Conservation (phyloP, 2,888 invertebrate species). For the Drosophila neonasuta region DNA sequence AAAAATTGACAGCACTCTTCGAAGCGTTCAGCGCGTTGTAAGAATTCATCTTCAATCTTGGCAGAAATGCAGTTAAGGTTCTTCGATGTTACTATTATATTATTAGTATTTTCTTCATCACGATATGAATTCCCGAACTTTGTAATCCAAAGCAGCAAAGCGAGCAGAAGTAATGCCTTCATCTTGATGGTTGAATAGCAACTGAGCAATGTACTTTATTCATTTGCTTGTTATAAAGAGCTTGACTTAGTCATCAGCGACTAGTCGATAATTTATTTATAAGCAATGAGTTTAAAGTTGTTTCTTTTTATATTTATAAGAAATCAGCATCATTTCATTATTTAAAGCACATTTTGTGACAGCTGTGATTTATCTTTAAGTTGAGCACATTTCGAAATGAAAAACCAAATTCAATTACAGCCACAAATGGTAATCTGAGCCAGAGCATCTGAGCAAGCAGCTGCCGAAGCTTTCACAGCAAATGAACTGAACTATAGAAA, state of each 20-base stretch:
- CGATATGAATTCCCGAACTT: background rate
- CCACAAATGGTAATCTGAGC: constrained; percentile 53
- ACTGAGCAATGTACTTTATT: constrained; percentile 1
- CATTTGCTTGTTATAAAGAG: background rate
- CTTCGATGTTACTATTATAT: background rate
- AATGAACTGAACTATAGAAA: background rate
- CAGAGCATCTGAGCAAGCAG: constrained; percentile 14
- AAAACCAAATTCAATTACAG: constrained; percentile 61
- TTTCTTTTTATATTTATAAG: background rate
- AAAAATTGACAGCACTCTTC: background rate
- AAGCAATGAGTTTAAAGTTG: background rate
- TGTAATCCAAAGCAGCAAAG: constrained; percentile 1
- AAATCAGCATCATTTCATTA: background rate
- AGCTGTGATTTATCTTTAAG: background rate
- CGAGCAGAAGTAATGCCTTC: background rate
- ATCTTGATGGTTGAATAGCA: background rate
- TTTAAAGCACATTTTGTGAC: background rate
- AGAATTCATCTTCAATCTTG: background rate
- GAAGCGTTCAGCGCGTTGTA: background rate
- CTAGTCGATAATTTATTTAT: background rate
- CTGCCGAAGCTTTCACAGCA: constrained; percentile 12
- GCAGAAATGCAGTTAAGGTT: background rate
- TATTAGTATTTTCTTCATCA: background rate
- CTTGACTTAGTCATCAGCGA: background rate
- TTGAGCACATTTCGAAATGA: background rate